These are phyloP conservation scores for Agrilus biguttatus DNA, from an alignment of 2,888 invertebrate species.

Conservation along the genomic window DNA sequence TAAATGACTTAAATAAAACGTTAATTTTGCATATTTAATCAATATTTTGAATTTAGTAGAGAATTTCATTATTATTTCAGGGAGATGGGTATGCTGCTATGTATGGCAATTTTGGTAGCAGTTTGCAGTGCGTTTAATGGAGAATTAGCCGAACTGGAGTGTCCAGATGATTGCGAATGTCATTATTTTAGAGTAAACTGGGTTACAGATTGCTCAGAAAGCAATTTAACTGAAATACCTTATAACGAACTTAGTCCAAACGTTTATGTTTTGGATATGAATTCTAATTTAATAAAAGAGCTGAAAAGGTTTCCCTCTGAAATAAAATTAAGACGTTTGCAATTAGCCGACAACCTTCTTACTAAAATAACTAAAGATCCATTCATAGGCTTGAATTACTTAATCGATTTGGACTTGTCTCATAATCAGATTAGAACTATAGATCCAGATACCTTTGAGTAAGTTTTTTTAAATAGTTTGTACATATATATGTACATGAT, in stretches of 20 bases:
- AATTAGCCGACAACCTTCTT: constrained; percentile 52
- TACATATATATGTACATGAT: constrained; percentile 1
- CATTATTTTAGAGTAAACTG: constrained; percentile 63
- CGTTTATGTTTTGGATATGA: constrained; percentile 56
- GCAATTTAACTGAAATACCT: constrained; percentile 54
- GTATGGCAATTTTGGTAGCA: constrained; percentile 4
- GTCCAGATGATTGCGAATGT: constrained; percentile 61
- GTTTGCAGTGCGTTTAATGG: constrained; percentile 35
- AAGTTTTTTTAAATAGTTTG: constrained; percentile 5
- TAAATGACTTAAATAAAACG: too few species aligned
- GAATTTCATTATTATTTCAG: background rate
- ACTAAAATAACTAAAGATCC: constrained; percentile 44
- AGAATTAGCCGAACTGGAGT: constrained; percentile 50
- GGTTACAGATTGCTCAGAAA: constrained; percentile 64
- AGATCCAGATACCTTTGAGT: constrained; percentile 26
- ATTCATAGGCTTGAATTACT: constrained; percentile 48
- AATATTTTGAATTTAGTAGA: too few species aligned
- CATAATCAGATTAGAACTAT: constrained; percentile 47
- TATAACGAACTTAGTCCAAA: constrained; percentile 53
- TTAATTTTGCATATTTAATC: too few species aligned
- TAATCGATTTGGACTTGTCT: constrained; percentile 57
- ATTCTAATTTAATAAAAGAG: constrained; percentile 49
- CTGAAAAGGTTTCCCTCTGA: constrained; percentile 48
- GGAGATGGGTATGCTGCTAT: background rate
- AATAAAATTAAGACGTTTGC: constrained; percentile 53